phyloP scores from a whole-genome alignment of 2,888 invertebrate species.

The Epinotia ramella region DNA sequence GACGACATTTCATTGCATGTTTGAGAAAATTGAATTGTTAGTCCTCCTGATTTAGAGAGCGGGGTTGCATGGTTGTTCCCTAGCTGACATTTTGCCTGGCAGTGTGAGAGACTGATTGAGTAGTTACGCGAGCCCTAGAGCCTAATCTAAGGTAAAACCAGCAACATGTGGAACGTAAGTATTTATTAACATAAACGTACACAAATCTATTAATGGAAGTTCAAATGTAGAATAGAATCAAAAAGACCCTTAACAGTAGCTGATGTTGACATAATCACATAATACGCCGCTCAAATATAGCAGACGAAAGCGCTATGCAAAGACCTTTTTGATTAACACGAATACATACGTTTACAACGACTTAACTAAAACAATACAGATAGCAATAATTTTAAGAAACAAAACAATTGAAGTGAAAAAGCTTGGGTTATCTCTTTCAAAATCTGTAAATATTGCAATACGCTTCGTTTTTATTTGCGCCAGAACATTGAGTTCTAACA shows the following conservation, averaged over 20 bases:
- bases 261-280: not conserved
- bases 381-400: constrained; percentile 50
- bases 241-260: not conserved
- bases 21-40: too few relatives aligned
- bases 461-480: constrained; percentile 59
- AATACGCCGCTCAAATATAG: not conserved
- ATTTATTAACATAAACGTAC: constrained; percentile 2
- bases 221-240: not conserved
- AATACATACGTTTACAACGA: constrained; percentile 18
- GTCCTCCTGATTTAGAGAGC: too few relatives aligned
- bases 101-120: too few relatives aligned
- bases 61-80: too few relatives aligned
- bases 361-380: constrained; percentile 51
- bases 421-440: constrained; percentile 48
- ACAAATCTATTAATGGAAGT: not conserved
- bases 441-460: constrained; percentile 73
- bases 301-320: not conserved
- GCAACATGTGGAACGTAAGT: not conserved
- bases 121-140: too few relatives aligned
- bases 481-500: constrained; percentile 65
- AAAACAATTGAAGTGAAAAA: constrained; percentile 43
- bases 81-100: too few relatives aligned
- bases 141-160: not conserved
- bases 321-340: not conserved
- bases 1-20: too few relatives aligned